These are phyloP conservation scores for Parauchenoglanis punctatus DNA, from an alignment of 2,797 vertebrate genomes.

Conservation along the genomic window DNA sequence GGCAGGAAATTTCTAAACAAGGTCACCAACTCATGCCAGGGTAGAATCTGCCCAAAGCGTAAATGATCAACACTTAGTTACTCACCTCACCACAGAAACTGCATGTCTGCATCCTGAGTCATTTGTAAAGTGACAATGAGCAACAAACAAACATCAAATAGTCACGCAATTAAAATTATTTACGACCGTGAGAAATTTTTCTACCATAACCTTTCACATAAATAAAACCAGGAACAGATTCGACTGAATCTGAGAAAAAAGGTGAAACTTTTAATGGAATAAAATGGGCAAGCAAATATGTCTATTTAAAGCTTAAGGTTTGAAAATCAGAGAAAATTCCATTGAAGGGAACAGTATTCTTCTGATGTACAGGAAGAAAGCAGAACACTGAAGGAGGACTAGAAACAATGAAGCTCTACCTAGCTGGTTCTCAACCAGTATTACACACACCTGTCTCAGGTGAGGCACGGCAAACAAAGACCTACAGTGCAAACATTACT, in stretches of 20 bases:
- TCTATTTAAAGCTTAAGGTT: not conserved
- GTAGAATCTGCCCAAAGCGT: constrained; percentile 29
- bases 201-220: constrained; percentile 10
- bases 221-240: not conserved
- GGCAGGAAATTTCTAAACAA: constrained; percentile 36
- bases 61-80: not conserved
- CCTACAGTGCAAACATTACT: not conserved
- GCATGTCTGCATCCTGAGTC: constrained; percentile 4
- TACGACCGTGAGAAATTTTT: constrained; percentile 9
- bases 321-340: not conserved
- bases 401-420: not conserved
- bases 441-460: not conserved
- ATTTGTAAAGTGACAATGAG: constrained; percentile 13
- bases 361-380: not conserved
- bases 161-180: constrained; percentile 22
- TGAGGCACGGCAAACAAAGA: not conserved
- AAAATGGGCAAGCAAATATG: not conserved
- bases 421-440: not conserved
- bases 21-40: constrained; percentile 43
- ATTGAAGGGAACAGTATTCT: not conserved
- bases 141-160: not conserved
- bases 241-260: not conserved
- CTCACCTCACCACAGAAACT: constrained; percentile 29
- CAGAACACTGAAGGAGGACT: not conserved
- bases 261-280: not conserved